Percentiles rank a stretch among this genome's conserved stretches.
Conservation (phyloP, 2,113 vertebrate genomes). For the Ictalurus furcatus region DNA sequence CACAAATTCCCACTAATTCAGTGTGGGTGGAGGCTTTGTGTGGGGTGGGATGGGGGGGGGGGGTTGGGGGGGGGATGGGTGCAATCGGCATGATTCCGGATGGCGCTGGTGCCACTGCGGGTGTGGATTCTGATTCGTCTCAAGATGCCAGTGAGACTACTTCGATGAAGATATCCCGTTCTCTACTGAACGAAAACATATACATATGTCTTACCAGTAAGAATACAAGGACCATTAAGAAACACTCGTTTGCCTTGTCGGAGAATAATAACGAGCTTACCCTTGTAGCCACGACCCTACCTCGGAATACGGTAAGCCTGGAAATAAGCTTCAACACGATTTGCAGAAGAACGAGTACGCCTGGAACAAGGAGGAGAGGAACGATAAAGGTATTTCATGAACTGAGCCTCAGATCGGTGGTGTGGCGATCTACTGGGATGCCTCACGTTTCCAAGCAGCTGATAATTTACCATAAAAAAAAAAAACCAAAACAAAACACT, state of each 20-base stretch:
- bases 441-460: not conserved
- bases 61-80: not conserved
- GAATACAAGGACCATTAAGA: not conserved
- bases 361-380: slow-evolving; percentile 4
- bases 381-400: slow-evolving; percentile 6
- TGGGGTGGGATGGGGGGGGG: not conserved
- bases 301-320: not conserved
- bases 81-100: not conserved
- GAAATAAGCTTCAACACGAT: slow-evolving; percentile 10
- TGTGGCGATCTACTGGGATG: not conserved
- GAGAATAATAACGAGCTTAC: not conserved
- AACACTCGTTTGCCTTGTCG: slow-evolving; percentile 4
- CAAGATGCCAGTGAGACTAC: not conserved
- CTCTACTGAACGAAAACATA: not conserved
- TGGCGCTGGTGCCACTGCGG: slow-evolving; percentile 20
- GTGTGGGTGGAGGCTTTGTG: not conserved
- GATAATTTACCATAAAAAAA: not conserved
- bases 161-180: not conserved
- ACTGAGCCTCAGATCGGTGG: slow-evolving; percentile 11
- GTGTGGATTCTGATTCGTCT: slow-evolving; percentile 4
- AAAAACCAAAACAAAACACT: not conserved
- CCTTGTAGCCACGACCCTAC: not conserved
- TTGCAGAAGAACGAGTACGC: slow-evolving; percentile 14
- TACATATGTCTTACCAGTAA: not conserved
- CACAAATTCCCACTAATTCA: slow-evolving; percentile 56